Percentiles rank a stretch among this genome's conserved stretches.
phyloP scores from a whole-genome alignment of 2,113 vertebrate species.

The Trogon melanurus region DNA sequence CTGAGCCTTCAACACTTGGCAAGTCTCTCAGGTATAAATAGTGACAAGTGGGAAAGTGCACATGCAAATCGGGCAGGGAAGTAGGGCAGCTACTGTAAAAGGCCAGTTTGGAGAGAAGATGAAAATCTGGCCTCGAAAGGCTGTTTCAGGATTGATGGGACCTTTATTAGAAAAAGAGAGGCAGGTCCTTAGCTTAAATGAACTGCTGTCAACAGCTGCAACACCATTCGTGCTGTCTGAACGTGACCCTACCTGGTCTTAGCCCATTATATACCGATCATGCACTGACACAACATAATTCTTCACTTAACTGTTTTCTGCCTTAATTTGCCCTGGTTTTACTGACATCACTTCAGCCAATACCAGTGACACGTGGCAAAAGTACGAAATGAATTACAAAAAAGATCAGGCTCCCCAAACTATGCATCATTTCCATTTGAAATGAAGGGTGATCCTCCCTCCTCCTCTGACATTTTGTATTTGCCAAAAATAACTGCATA shows the following conservation, averaged over 20 bases:
- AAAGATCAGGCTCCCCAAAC: neutral
- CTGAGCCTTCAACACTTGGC: neutral
- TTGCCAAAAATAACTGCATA: slow-evolving; percentile 60
- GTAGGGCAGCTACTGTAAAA: neutral
- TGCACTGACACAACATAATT: neutral
- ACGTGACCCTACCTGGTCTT: neutral
- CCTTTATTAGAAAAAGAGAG: neutral
- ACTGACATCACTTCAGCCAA: neutral
- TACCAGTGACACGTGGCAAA: neutral
- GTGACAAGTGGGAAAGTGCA: neutral
- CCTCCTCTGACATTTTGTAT: slow-evolving; percentile 41
- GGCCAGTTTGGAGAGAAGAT: neutral
- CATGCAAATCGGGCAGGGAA: neutral
- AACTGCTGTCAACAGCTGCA: neutral
- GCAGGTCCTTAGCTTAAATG: neutral
- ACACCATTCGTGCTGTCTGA: neutral
- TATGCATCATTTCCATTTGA: slow-evolving; percentile 18
- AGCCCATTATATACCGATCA: neutral
- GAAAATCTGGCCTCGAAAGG: neutral
- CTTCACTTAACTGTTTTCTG: neutral
- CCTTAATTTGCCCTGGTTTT: neutral
- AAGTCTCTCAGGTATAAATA: neutral
- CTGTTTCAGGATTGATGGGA: neutral
- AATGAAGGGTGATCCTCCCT: slow-evolving; percentile 36
- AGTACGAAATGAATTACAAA: neutral